Evolutionary conservation across 2,888 invertebrate species (phyloP).

Genomic region (Drosophila infuscata): DNA sequence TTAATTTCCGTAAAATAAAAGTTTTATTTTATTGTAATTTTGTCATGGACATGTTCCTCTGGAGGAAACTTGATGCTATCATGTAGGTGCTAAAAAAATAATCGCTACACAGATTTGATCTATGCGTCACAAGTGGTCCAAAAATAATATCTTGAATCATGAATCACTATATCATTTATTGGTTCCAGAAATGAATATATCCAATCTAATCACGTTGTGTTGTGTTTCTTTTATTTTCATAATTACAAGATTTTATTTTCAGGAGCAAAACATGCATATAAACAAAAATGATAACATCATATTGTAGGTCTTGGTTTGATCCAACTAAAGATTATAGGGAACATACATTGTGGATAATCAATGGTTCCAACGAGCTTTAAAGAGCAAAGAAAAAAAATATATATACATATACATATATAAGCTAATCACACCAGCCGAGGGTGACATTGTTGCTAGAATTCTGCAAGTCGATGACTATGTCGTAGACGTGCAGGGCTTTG

Average conservation of each 20-base stretch:
- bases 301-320: background rate
- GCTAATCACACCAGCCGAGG: constrained; percentile 49
- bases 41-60: background rate
- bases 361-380: background rate
- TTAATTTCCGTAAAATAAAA: background rate
- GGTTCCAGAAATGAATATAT: background rate
- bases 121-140: background rate
- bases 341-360: background rate
- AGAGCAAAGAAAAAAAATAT: background rate
- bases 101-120: background rate
- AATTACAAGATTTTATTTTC: background rate
- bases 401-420: background rate
- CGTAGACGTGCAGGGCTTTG: constrained; percentile 94
- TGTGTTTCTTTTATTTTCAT: background rate
- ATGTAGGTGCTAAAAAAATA: background rate
- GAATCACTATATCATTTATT: background rate
- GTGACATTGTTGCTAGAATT: constrained; percentile 40
- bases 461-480: constrained; percentile 87
- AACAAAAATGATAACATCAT: background rate
- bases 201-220: background rate
- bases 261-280: background rate
- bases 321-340: background rate
- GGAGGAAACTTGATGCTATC: background rate
- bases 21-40: background rate
- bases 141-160: background rate